A percentile compares a stretch with the other conserved stretches of the same genome.
These are phyloP conservation scores for Micromesistius poutassou DNA, from an alignment of 2,797 vertebrate species.

Conservation along the genomic window DNA sequence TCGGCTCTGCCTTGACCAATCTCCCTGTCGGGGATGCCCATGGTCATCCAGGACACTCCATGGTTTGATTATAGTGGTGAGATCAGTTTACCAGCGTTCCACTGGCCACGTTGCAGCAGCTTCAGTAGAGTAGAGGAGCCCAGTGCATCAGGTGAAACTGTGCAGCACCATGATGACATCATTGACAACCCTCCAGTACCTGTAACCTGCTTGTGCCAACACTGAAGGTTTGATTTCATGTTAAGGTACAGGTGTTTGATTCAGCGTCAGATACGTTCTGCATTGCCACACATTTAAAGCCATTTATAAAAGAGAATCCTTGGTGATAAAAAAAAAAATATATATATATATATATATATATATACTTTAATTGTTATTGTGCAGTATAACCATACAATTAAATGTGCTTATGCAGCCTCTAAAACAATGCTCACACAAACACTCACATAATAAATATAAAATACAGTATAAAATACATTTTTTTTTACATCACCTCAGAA, in stretches of 20 bases:
- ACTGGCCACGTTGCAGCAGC: slow-evolving; percentile 24
- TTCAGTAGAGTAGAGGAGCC: slow-evolving; percentile 30
- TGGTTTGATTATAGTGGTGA: slow-evolving; percentile 37
- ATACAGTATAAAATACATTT: too few relatives aligned
- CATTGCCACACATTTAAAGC: not conserved
- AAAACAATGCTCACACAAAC: too few relatives aligned
- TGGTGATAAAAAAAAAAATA: too few relatives aligned
- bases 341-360: too few relatives aligned
- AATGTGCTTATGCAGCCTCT: too few relatives aligned
- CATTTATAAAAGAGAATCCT: too few relatives aligned
- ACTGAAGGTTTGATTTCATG: not conserved
- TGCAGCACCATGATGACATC: slow-evolving; percentile 18
- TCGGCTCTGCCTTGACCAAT: slow-evolving; percentile 26
- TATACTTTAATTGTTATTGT: too few relatives aligned
- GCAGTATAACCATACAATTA: too few relatives aligned
- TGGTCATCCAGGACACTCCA: slow-evolving; percentile 34
- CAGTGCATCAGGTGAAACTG: slow-evolving; percentile 17
- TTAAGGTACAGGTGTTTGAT: not conserved
- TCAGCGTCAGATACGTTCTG: not conserved
- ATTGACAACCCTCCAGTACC: slow-evolving; percentile 3
- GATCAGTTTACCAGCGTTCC: slow-evolving; percentile 33
- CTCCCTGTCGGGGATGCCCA: slow-evolving; percentile 20
- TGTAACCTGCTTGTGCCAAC: not conserved
- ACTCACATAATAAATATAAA: too few relatives aligned
- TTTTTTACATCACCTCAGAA: too few relatives aligned